Evolutionary conservation across 2,888 invertebrate species (phyloP).

Genomic region (Blastobasis adustella): DNA sequence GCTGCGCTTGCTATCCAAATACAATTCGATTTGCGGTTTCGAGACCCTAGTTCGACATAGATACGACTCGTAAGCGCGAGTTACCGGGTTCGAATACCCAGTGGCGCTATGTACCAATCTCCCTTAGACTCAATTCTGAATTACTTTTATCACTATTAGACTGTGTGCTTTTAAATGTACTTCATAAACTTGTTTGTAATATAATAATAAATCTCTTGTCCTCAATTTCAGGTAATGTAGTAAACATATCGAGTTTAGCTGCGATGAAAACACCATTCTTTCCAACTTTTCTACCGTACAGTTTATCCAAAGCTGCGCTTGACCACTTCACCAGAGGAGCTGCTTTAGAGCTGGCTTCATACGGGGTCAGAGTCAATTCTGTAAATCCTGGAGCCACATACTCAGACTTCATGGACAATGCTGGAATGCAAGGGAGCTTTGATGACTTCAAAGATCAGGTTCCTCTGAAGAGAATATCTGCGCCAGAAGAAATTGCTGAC

Average conservation of each 20-base stretch:
- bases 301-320: slow-evolving; percentile 82
- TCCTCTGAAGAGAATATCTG: not conserved
- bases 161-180: too few species aligned
- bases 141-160: too few species aligned
- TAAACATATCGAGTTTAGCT: slow-evolving; percentile 36
- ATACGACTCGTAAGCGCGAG: too few species aligned
- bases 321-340: slow-evolving; percentile 83
- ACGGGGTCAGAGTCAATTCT: slow-evolving; percentile 79
- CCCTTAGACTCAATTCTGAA: too few species aligned
- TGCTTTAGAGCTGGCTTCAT: slow-evolving; percentile 76
- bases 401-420: slow-evolving; percentile 47
- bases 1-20: too few species aligned
- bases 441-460: not conserved
- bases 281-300: slow-evolving; percentile 48
- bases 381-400: slow-evolving; percentile 83
- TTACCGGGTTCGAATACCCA: too few species aligned
- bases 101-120: too few species aligned
- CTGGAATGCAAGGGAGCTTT: slow-evolving; percentile 31
- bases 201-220: slow-evolving; percentile 12
- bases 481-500: too few species aligned
- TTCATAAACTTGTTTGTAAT: too few species aligned
- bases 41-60: too few species aligned
- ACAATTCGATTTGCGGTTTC: too few species aligned
- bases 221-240: slow-evolving; percentile 12
- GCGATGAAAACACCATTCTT: slow-evolving; percentile 4